phyloP scores from a whole-genome alignment of 2,888 invertebrate genomes.

The Drosophila nigritarsus region DNA sequence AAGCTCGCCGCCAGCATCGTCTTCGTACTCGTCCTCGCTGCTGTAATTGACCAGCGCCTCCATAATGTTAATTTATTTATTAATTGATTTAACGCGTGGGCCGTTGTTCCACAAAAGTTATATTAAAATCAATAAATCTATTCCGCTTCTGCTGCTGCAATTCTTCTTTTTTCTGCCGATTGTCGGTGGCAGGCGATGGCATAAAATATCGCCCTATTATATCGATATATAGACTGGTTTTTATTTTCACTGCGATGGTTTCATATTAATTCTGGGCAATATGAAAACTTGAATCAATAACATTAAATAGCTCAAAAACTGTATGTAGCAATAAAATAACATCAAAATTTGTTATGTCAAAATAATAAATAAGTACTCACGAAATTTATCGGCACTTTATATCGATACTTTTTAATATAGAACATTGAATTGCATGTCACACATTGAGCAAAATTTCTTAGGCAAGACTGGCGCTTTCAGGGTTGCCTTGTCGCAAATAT shows the following conservation, averaged over 20 bases:
- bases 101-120: slow-evolving; percentile 12
- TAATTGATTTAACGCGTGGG: slow-evolving; percentile 11
- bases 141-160: slow-evolving; percentile 21
- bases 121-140: slow-evolving; percentile 60
- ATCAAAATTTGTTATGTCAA: not conserved
- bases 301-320: not conserved
- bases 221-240: slow-evolving; percentile 6
- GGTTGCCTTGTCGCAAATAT: slow-evolving; percentile 9
- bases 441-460: not conserved
- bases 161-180: slow-evolving; percentile 33
- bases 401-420: not conserved
- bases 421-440: not conserved
- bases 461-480: not conserved
- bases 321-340: not conserved
- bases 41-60: slow-evolving; percentile 91
- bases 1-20: slow-evolving; percentile 76
- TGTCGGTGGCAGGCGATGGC: not conserved
- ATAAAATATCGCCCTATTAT: slow-evolving; percentile 3
- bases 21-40: slow-evolving; percentile 91
- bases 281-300: not conserved
- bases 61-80: slow-evolving; percentile 85
- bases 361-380: not conserved
- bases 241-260: not conserved
- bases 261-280: not conserved
- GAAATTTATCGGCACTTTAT: not conserved